A percentile compares a stretch with the other conserved stretches of the same genome.
These are phyloP conservation scores for Cichlasoma orientale DNA, from an alignment of 2,797 vertebrate species.

Conservation along the genomic window DNA sequence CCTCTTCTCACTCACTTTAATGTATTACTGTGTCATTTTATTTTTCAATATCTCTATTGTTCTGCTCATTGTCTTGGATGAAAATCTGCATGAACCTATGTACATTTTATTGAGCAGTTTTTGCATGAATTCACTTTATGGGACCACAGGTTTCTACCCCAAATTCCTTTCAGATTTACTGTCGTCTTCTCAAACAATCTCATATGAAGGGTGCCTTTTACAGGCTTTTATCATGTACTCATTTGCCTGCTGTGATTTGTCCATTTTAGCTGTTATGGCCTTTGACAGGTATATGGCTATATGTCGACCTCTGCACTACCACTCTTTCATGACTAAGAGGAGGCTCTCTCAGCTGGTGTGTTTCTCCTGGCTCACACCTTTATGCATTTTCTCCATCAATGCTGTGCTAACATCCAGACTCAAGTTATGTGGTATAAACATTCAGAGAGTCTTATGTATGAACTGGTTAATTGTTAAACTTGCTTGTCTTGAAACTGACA, in stretches of 20 bases:
- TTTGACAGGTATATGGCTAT: slow-evolving; percentile 68
- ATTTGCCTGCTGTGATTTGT: slow-evolving; percentile 44
- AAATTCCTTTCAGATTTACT: slow-evolving; percentile 57
- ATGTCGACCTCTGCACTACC: slow-evolving; percentile 57
- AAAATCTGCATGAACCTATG: slow-evolving; percentile 65
- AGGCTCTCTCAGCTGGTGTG: slow-evolving; percentile 39
- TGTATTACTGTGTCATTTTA: slow-evolving; percentile 43
- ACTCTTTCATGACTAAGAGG: slow-evolving; percentile 43
- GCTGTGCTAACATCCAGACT: not conserved
- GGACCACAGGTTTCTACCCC: slow-evolving; percentile 57
- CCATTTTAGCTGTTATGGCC: slow-evolving; percentile 60
- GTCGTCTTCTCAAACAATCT: slow-evolving; percentile 32
- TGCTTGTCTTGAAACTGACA: slow-evolving; percentile 16
- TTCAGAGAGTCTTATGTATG: slow-evolving; percentile 38
- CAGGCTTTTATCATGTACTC: slow-evolving; percentile 59
- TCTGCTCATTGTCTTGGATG: slow-evolving; percentile 33
- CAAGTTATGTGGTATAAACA: slow-evolving; percentile 19
- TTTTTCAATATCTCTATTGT: slow-evolving; percentile 39
- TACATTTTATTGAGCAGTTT: slow-evolving; percentile 58
- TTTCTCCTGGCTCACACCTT: slow-evolving; percentile 51
- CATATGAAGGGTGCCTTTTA: slow-evolving; percentile 45
- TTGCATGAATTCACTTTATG: slow-evolving; percentile 56
- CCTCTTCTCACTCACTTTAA: slow-evolving; percentile 38
- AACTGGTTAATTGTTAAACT: slow-evolving; percentile 49
- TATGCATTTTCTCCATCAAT: slow-evolving; percentile 6